Percentiles rank a stretch among this genome's conserved stretches.
These are phyloP conservation scores for Sturnus vulgaris DNA, from an alignment of 2,113 vertebrate genomes.

Conservation along the genomic window DNA sequence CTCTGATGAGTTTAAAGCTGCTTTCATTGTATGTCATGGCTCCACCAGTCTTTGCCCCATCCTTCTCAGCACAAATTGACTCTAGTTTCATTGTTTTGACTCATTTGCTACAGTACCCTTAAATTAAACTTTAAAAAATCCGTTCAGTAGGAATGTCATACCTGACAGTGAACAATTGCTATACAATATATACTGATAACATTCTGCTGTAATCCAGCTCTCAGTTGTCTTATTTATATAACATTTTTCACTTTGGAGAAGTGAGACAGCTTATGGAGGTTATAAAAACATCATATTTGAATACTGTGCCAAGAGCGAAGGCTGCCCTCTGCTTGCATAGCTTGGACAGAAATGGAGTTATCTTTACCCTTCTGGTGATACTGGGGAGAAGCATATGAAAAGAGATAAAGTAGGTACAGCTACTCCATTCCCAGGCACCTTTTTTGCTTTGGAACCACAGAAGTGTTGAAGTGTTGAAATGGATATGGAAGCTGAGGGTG, in stretches of 20 bases:
- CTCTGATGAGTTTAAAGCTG: neutral
- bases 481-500: neutral
- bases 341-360: neutral
- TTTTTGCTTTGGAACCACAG: neutral
- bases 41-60: neutral
- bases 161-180: neutral
- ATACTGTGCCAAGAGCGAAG: neutral
- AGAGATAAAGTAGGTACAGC: neutral
- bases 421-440: neutral
- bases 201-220: neutral
- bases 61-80: neutral
- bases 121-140: neutral
- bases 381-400: neutral
- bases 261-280: neutral
- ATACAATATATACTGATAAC: neutral
- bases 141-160: neutral
- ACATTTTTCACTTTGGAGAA: neutral
- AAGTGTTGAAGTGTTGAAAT: neutral
- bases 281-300: neutral
- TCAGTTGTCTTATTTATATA: neutral
- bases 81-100: neutral
- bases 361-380: neutral
- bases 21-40: neutral
- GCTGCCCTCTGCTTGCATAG: neutral
- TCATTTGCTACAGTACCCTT: neutral